These are phyloP conservation scores for Theocolax elegans DNA, from an alignment of 1,140 invertebrate genomes.

Conservation along the genomic window DNA sequence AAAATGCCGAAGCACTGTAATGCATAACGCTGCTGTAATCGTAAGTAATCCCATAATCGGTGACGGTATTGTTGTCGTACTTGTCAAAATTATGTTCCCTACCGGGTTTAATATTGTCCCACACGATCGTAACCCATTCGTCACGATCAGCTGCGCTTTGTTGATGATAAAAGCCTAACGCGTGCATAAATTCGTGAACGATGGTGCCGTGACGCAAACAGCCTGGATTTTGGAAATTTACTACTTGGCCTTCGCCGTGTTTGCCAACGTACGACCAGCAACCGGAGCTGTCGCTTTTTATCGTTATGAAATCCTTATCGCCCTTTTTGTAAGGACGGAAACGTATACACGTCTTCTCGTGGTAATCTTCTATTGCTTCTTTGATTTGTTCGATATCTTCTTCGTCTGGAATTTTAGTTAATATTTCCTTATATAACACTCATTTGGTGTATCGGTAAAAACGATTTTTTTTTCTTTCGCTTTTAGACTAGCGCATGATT, in stretches of 20 bases:
- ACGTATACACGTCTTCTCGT: slow-evolving; percentile 71
- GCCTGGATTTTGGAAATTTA: slow-evolving; percentile 70
- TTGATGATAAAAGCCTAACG: slow-evolving; percentile 76
- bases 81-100: slow-evolving; percentile 77
- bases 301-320: slow-evolving; percentile 69
- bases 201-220: slow-evolving; percentile 72
- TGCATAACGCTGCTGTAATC: slow-evolving; percentile 82
- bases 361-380: slow-evolving; percentile 68
- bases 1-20: slow-evolving; percentile 76
- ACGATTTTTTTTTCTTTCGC: slow-evolving; percentile 2
- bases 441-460: too few relatives aligned
- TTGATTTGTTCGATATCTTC: slow-evolving; percentile 65
- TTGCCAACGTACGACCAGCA: slow-evolving; percentile 71
- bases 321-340: slow-evolving; percentile 70
- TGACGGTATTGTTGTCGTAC: slow-evolving; percentile 72
- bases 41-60: slow-evolving; percentile 73
- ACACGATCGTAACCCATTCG: slow-evolving; percentile 72
- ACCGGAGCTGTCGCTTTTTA: slow-evolving; percentile 60
- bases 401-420: slow-evolving; percentile 56
- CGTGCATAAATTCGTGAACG: slow-evolving; percentile 76
- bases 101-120: slow-evolving; percentile 72
- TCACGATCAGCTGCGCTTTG: slow-evolving; percentile 76
- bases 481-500: too few relatives aligned
- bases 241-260: slow-evolving; percentile 68
- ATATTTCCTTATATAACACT: background rate